Base-by-base conservation (phyloP, 2,797 vertebrate species). In the Pseudocheirus occidentalis region DNA sequence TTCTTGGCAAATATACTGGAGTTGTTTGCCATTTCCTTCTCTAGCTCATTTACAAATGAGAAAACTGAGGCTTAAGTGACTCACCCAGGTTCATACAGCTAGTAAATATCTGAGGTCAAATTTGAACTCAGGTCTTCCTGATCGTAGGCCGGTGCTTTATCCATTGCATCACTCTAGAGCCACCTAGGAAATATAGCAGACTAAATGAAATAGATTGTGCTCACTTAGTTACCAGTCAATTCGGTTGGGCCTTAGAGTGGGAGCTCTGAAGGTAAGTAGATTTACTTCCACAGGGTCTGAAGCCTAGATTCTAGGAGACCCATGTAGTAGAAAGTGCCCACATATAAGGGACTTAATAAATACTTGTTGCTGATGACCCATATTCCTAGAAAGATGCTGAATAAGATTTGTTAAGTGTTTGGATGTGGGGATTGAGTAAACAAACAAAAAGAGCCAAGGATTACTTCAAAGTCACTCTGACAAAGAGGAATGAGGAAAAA, bases 141-240 rank as follows among this genome's bases (percentile, higher is more conserved):
- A 73, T n/a, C n/a, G 18, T 40, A 73, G 14, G 1, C 14, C n/a
- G n/a, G 5, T 73, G 62, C 62, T 73, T 16, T 73, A 5, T 73
- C 1, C 16, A n/a, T 5, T 18, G 1, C 6, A 2, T 16, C 62
- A 40, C 1, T n/a, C 14, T 40, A n/a, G 62, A 1, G 14, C 34
- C 34, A 73, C 16, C 6, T 12, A 59, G 62, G 62, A n/a, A 40
- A 9, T 73, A 40, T 0, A 73, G 62, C 5, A 18, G 34, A 59
- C 5, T n/a, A n/a, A 66, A 66, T 66, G 62, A 66, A n/a, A 5
- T 2, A 66, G 34, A 18, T 66, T 66, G 34, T n/a, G 62, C 34
- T 66, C 16, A 66, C 62, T 66, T 18, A n/a, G 34, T 66, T 66
- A n/a, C 34, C 34, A 66, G 5, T 34, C 34, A 66, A 2, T 14